Evolutionary conservation across 2,113 vertebrate species (phyloP), one percentile per base, ranked within the genome.

Genomic region (Stictonetta naevosa): DNA sequence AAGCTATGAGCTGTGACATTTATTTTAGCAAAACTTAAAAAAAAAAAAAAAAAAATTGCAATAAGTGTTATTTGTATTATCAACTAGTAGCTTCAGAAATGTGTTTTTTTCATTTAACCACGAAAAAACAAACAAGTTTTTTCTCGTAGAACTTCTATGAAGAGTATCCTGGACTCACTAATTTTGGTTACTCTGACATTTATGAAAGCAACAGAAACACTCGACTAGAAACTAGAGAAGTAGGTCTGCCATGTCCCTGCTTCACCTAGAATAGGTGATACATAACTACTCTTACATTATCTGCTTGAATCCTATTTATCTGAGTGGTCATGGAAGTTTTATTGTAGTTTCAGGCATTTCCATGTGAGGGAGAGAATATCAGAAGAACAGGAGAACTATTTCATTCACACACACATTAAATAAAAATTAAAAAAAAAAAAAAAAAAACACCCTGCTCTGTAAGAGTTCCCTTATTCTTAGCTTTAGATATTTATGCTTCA

Each of bases 401-500:
- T 79, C 42, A 66, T 22, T 14, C 31, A 46, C 46, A 48, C 46
- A 48, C 46, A 48, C 46, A 46, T 15, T 20, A 4, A 46, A 21
- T n/a, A 46, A 46, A 46, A 46, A 18, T 19, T 16, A 42, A 42
- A 13, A 4, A 44, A 8, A 46, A 46, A 19, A 19, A 48, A 10
- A 10, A 48, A 10, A 48, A 46, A 46, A 48, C 9, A 48, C 20
- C n/a, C n/a, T 22, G 46, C 8, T 84, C 50, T 58, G 8, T 29
- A 8, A 77, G 26, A n/a, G 66, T 77, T 60, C 7, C 2, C 23
- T 82, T 36, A 44, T 84, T 89, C 52, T 53, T 46, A 8, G 38
- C 20, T 79, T 69, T 88, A 90, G 62, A 46, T 85, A 87, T 76
- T 83, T 94, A 56, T 90, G 68, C 79, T 66, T 90, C 88, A 93